Conservation (phyloP, 2,797 vertebrate genomes). For the Aphelocoma californica region DNA sequence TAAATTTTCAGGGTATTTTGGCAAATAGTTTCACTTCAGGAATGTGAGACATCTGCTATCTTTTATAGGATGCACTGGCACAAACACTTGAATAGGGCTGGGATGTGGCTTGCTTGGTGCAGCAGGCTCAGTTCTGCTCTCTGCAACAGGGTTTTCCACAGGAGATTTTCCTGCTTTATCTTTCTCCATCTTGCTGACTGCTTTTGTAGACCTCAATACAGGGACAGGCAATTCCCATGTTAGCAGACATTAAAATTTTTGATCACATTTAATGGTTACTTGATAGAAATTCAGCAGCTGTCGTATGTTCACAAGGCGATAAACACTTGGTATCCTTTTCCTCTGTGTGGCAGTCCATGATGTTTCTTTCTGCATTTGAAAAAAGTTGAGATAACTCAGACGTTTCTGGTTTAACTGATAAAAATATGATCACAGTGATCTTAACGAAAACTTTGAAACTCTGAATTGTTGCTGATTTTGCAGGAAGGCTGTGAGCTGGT, state of each 20-base stretch:
- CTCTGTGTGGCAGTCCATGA: background rate
- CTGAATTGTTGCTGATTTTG: background rate
- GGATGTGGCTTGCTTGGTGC: accelerated
- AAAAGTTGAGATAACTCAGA: background rate
- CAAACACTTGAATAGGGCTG: background rate
- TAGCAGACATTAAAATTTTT: background rate
- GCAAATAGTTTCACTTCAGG: background rate
- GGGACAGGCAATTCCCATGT: background rate
- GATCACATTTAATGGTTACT: background rate
- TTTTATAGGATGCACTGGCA: background rate
- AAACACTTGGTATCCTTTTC: background rate
- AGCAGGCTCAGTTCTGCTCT: background rate
- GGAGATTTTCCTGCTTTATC: background rate
- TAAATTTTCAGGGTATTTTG: background rate
- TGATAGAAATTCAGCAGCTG: background rate
- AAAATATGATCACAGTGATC: background rate
- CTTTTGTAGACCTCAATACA: background rate
- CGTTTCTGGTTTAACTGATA: background rate
- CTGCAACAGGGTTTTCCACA: background rate
- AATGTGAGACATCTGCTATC: background rate
- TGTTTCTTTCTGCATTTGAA: background rate
- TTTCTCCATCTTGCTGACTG: background rate
- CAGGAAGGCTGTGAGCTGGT: background rate
- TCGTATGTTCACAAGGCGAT: background rate
- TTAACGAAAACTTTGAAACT: background rate